phyloP scores from a whole-genome alignment of 1,140 invertebrate genomes.

The Ceratina calcarata region DNA sequence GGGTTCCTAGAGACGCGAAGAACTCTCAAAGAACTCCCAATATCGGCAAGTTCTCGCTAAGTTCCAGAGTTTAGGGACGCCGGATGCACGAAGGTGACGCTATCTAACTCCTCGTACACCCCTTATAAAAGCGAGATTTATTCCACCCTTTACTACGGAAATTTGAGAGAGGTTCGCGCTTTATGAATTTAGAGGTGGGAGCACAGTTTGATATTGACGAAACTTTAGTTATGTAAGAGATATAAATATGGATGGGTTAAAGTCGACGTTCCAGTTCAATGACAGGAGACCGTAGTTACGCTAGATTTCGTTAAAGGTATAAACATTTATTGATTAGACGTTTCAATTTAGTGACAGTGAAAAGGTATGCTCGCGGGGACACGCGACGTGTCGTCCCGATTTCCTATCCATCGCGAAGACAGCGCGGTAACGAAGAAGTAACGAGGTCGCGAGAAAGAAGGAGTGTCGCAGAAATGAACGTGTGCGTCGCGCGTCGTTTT shows the following conservation, averaged over 20 bases:
- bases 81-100: conserved; percentile 32
- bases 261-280: not conserved
- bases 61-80: not conserved
- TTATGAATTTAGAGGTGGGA: not conserved
- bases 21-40: not conserved
- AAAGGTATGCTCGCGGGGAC: not conserved
- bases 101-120: conserved; percentile 35
- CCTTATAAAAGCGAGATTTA: conserved; percentile 38
- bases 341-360: not conserved
- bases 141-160: conserved; percentile 17
- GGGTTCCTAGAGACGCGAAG: not conserved
- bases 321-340: not conserved
- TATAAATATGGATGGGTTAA: not conserved
- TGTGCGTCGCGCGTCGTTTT: conserved; percentile 10
- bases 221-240: too few relatives aligned
- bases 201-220: too few relatives aligned
- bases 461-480: conserved; percentile 18
- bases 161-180: not conserved
- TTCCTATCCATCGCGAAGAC: not conserved
- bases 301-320: too few relatives aligned
- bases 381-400: not conserved
- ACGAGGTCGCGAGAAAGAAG: conserved; percentile 22
- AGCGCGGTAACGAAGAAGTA: conserved; percentile 19
- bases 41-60: conserved; percentile 26
- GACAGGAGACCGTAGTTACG: too few relatives aligned